These are phyloP conservation scores for Xiphias gladius DNA, from an alignment of 2,113 vertebrate genomes.

Conservation along the genomic window DNA sequence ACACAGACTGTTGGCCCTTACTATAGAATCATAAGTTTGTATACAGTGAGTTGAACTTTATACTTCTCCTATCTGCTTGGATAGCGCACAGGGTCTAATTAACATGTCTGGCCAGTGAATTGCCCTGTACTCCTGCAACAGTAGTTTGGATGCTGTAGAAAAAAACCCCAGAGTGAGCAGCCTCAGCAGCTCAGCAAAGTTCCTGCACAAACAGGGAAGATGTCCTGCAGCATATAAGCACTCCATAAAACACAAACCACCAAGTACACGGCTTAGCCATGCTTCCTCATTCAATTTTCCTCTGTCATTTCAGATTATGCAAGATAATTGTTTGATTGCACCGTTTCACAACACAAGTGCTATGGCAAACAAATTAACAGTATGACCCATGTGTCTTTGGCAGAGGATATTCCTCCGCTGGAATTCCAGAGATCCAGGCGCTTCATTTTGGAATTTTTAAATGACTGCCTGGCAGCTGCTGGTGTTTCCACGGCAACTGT, in stretches of 20 bases:
- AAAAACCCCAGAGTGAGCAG: conserved; percentile 44
- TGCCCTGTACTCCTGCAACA: conserved; percentile 59
- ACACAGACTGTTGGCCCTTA: conserved; percentile 26
- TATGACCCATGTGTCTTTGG: conserved; percentile 33
- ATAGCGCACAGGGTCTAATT: conserved; percentile 64
- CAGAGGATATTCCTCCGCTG: conserved; percentile 52
- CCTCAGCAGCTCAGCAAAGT: conserved; percentile 52
- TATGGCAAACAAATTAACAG: conserved; percentile 38
- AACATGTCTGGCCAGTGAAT: conserved; percentile 70
- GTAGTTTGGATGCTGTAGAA: conserved; percentile 40
- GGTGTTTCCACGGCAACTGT: conserved; percentile 81
- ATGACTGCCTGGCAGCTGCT: conserved; percentile 71
- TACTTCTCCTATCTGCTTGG: conserved; percentile 49
- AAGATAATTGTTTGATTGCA: conserved; percentile 57
- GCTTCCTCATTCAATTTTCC: conserved; percentile 51
- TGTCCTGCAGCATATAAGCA: conserved; percentile 38
- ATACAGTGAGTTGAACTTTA: conserved; percentile 40
- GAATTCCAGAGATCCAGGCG: conserved; percentile 68
- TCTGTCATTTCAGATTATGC: conserved; percentile 43
- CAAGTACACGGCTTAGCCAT: conserved; percentile 38
- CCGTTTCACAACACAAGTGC: conserved; percentile 41
- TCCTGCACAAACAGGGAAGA: conserved; percentile 50
- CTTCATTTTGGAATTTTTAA: conserved; percentile 75
- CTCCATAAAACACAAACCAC: conserved; percentile 58
- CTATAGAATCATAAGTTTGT: conserved; percentile 48